These are phyloP conservation scores for Holacanthus passer DNA, from an alignment of 2,113 vertebrate species.

Conservation along the genomic window DNA sequence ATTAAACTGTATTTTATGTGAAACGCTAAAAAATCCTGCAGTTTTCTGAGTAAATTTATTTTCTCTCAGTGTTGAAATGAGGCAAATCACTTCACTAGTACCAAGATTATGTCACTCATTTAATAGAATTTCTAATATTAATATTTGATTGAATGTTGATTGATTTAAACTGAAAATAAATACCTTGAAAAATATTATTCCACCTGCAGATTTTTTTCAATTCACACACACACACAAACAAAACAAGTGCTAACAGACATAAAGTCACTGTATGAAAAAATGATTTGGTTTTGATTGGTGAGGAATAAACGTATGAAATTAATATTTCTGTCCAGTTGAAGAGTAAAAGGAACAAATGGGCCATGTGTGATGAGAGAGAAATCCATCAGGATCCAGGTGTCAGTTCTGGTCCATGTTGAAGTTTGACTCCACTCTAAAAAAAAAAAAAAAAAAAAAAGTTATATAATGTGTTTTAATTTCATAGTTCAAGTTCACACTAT, in stretches of 20 bases:
- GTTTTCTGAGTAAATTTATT: neutral
- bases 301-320: neutral
- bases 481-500: neutral
- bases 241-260: neutral
- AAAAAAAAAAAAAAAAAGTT: conserved; percentile 17
- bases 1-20: neutral
- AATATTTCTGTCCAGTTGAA: conserved; percentile 14
- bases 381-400: conserved; percentile 13
- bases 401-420: conserved; percentile 79
- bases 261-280: neutral
- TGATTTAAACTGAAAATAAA: conserved; percentile 12
- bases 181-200: neutral
- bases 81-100: neutral
- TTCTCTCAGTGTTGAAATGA: neutral
- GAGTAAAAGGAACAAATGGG: neutral
- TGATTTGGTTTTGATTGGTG: neutral
- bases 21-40: neutral
- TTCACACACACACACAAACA: neutral
- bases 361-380: neutral
- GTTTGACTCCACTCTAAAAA: conserved; percentile 77
- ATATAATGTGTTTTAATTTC: too few relatives aligned
- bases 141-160: neutral
- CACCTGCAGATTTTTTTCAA: neutral
- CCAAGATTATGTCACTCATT: neutral
- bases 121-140: neutral